Conservation (phyloP, 2,888 invertebrate species). For the Aporophyla nigra region DNA sequence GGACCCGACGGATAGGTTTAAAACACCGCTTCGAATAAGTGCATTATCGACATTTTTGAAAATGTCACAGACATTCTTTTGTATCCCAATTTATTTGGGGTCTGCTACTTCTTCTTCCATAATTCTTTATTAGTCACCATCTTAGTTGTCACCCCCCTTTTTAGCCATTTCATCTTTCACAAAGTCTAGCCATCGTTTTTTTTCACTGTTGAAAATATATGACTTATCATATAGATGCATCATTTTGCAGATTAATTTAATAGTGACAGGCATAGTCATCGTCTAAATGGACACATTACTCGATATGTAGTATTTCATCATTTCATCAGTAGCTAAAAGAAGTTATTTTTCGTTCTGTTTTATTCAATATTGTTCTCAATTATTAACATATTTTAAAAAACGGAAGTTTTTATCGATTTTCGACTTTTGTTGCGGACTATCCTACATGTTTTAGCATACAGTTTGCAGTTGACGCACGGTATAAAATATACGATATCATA, state of each 20-base stretch:
- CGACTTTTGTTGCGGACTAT: not conserved
- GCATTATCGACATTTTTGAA: not conserved
- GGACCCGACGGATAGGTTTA: too few relatives aligned
- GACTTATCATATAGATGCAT: not conserved
- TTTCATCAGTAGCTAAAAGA: not conserved
- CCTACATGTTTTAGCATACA: conserved; percentile 1
- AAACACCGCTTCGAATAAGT: not conserved
- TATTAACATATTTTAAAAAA: not conserved
- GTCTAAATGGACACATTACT: not conserved
- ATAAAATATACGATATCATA: conserved; percentile 51
- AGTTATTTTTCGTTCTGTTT: not conserved
- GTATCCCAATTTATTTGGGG: not conserved
- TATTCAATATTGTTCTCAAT: not conserved
- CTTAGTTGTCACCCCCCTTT: not conserved
- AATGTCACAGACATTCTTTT: not conserved
- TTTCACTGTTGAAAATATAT: not conserved
- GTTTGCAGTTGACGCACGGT: conserved; percentile 17
- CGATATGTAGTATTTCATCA: not conserved
- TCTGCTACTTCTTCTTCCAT: not conserved
- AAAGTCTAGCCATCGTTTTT: not conserved
- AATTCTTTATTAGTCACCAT: not conserved
- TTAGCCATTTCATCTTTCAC: not conserved
- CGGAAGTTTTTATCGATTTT: not conserved
- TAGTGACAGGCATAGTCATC: not conserved
- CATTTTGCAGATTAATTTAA: not conserved